Percentiles rank a stretch among this genome's conserved stretches.
Conservation (phyloP, 1,140 invertebrate genomes). For the Drosophila elegans region DNA sequence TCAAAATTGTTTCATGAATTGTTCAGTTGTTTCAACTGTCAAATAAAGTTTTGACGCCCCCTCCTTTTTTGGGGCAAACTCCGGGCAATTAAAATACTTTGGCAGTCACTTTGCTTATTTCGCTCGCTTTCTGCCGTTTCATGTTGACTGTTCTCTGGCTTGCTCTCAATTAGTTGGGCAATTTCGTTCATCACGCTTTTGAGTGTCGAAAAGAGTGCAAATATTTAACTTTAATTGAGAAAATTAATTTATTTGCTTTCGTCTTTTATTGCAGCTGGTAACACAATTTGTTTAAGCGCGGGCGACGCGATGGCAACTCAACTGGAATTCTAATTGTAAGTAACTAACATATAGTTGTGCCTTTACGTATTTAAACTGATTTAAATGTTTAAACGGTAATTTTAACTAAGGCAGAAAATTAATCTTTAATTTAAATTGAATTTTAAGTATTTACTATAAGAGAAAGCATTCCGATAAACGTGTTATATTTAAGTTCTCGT, state of each 20-base stretch:
- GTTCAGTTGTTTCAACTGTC: constrained; percentile 77
- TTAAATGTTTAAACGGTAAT: no score
- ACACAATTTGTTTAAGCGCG: constrained; percentile 53
- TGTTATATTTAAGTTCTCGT: no score
- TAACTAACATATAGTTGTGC: constrained; percentile 18
- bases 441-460: no score
- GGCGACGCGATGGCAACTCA: constrained; percentile 45
- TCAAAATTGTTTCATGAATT: constrained; percentile 83
- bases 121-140: constrained; percentile 30
- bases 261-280: constrained; percentile 67
- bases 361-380: neutral
- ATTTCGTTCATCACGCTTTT: constrained; percentile 36
- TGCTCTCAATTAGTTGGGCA: constrained; percentile 69
- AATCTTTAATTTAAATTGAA: no score
- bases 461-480: no score
- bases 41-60: constrained; percentile 79
- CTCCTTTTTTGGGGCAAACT: constrained; percentile 42
- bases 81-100: constrained; percentile 81
- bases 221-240: constrained; percentile 57
- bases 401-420: no score
- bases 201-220: constrained; percentile 35
- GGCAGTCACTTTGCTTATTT: constrained; percentile 63
- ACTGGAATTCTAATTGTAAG: constrained; percentile 60
- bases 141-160: constrained; percentile 39
- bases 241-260: constrained; percentile 70